Base-by-base conservation (phyloP, 64 coral and sea anemone genomes). In the Stichodactyla helianthus region DNA sequence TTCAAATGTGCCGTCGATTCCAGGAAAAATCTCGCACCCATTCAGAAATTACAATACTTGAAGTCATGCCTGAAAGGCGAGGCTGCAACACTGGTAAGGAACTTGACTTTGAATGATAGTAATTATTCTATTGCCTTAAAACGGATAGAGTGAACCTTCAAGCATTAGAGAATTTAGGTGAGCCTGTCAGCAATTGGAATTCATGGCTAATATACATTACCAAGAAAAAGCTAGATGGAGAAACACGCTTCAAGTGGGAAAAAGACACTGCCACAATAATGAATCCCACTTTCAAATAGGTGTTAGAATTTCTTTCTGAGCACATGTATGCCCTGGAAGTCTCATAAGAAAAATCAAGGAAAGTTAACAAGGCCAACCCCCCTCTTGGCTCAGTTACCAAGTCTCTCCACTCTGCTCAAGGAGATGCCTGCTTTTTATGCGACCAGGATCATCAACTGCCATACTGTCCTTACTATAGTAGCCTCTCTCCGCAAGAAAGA, bases 231-330 rank as follows among this genome's bases (percentile, higher is more conserved):
- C 53, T 88, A 53, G 86, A 88, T 31, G 17, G 54, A 10, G 86
- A 88, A 52, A 88, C 74, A 54, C 86, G 86, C 50, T 88, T 88
- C 77, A 74, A 88, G 77, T 88, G 71, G 86, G 86, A 88, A 59
- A 88, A 88, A 71, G 23, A 79, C 35, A 88, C 74, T 17, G 86
- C 86, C 56, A 79, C 71, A 6, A 2, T 54, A 18, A 50, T 8
- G 31, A 88, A 79, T 56, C 86, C 86, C 57, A 88, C 86, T 5
- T 88, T 88, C 71, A 88, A 88, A 5, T 52, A 79, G 55, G 50
- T 61, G 86, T 6, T 13, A 16, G 31, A 60, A 7, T 79, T 88
- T 88, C 77, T 88, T 20, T 79, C 28, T 88, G 86, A 88, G 58
- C 71, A 79, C 23, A 22, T 74, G 7, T 88, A 88, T 57, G 86